These are phyloP conservation scores for Parelbella ahira DNA, from an alignment of 2,888 invertebrate genomes.

Conservation along the genomic window DNA sequence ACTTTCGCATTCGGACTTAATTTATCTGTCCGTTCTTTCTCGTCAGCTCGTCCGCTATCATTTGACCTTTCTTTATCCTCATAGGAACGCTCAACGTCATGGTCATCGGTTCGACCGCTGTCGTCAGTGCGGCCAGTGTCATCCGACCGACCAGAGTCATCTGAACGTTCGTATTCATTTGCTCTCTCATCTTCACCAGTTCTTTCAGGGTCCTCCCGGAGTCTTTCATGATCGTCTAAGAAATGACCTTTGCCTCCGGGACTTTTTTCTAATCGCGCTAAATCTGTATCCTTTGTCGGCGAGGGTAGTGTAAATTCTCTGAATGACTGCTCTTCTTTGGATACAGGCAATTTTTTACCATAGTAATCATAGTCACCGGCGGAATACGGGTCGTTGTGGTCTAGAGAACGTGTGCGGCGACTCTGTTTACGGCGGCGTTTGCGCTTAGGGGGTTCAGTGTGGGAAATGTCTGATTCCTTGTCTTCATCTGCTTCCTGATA, in stretches of 20 bases:
- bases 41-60: constrained; percentile 39
- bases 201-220: constrained; percentile 52
- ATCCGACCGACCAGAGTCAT: constrained; percentile 34
- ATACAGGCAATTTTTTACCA: constrained; percentile 55
- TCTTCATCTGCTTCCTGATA: constrained; percentile 32
- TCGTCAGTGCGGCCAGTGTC: constrained; percentile 33
- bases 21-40: constrained; percentile 40
- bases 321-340: constrained; percentile 60
- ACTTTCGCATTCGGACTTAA: constrained; percentile 59
- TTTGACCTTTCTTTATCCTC: constrained; percentile 37
- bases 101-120: constrained; percentile 32
- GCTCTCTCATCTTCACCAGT: constrained; percentile 32
- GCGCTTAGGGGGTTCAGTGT: constrained; percentile 27
- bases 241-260: constrained; percentile 42
- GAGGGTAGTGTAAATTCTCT: constrained; percentile 51
- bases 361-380: constrained; percentile 64
- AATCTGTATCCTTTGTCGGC: constrained; percentile 57
- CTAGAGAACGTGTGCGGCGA: constrained; percentile 48
- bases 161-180: constrained; percentile 30
- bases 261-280: constrained; percentile 49
- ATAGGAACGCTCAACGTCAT: constrained; percentile 28
- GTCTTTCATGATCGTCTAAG: constrained; percentile 56
- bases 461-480: constrained; percentile 16
- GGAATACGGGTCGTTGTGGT: constrained; percentile 39
- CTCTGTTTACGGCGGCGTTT: constrained; percentile 51